These are phyloP conservation scores for Pterocles gutturalis DNA, from an alignment of 2,113 vertebrate genomes.

Conservation along the genomic window DNA sequence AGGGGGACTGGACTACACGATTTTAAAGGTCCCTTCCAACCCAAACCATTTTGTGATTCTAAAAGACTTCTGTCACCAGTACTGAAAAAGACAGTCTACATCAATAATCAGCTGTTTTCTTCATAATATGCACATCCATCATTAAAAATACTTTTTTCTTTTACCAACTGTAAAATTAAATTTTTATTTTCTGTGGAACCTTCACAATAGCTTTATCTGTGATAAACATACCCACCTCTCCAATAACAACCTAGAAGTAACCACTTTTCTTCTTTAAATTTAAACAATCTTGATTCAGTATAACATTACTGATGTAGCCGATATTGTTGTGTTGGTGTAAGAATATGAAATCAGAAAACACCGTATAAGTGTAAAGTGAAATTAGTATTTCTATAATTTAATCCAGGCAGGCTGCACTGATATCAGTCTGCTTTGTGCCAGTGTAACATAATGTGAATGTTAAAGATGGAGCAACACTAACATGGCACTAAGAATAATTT, in stretches of 20 bases:
- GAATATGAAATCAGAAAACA: neutral
- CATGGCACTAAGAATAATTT: neutral
- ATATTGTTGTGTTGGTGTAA: neutral
- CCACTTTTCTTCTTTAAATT: neutral
- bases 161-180: neutral
- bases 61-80: neutral
- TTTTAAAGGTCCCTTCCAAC: neutral
- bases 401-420: neutral
- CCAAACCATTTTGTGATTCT: neutral
- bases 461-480: neutral
- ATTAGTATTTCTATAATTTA: neutral
- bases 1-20: neutral
- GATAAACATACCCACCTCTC: neutral
- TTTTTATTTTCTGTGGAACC: neutral
- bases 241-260: neutral
- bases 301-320: neutral
- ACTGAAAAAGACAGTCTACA: neutral
- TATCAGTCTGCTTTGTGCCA: neutral
- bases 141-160: neutral
- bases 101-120: neutral
- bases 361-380: accelerated
- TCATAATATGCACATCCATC: neutral
- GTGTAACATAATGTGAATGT: neutral
- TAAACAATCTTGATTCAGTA: neutral
- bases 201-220: neutral